A percentile compares a stretch with the other conserved stretches of the same genome.
Conservation (phyloP, 2,113 vertebrate species). For the Gallinago media region DNA sequence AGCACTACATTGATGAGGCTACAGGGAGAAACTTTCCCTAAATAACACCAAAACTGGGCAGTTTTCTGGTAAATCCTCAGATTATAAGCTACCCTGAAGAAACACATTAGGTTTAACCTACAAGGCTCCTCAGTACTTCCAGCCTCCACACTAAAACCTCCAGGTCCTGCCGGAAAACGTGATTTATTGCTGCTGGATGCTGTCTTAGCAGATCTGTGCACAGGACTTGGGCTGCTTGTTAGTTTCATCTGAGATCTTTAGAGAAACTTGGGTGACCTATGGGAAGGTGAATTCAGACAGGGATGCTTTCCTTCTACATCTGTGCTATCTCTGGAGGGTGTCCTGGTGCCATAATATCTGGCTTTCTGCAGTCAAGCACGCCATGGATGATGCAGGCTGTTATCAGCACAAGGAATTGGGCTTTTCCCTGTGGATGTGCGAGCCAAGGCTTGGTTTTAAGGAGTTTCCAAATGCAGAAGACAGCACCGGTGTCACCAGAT, state of each 20-base stretch:
- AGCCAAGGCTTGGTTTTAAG: background rate
- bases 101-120: background rate
- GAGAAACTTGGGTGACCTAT: background rate
- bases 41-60: background rate
- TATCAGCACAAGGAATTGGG: background rate
- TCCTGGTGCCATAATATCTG: background rate
- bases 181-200: background rate
- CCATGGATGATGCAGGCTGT: background rate
- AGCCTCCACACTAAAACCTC: background rate
- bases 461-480: background rate
- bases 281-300: background rate
- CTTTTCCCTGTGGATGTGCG: background rate
- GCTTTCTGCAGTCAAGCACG: background rate
- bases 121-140: background rate
- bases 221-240: background rate
- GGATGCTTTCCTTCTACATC: background rate
- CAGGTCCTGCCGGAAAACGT: background rate
- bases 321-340: background rate
- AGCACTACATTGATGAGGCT: background rate
- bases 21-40: background rate
- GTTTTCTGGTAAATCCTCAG: background rate
- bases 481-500: background rate
- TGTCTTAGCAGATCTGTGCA: background rate
- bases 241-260: background rate
- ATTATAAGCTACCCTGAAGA: background rate